Conservation (phyloP, 2,888 invertebrate genomes). For the Hypolimnas misippus region DNA sequence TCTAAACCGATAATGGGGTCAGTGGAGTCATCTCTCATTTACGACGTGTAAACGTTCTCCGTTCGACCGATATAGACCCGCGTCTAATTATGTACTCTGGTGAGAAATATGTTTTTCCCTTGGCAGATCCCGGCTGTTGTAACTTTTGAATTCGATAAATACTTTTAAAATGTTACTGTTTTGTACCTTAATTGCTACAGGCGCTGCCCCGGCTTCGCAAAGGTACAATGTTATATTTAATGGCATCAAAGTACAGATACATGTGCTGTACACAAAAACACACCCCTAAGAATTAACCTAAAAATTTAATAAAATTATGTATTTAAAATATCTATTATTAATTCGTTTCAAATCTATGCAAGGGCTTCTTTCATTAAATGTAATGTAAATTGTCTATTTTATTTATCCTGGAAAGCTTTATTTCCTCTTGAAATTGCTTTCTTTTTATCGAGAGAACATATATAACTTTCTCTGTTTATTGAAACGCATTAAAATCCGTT, state of each 20-base stretch:
- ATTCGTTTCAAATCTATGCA: not conserved
- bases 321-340: not conserved
- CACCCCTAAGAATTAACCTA: no score
- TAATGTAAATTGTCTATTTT: not conserved
- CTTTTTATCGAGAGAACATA: not conserved
- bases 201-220: no score
- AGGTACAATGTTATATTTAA: no score
- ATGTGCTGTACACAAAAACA: no score
- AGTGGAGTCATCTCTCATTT: conserved; percentile 21
- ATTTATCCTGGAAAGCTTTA: not conserved
- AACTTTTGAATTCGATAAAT: no score
- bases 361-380: not conserved
- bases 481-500: no score
- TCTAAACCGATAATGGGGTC: conserved; percentile 28
- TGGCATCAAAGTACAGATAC: no score
- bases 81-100: conserved; percentile 20
- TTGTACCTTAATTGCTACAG: no score
- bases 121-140: no score
- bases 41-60: conserved; percentile 18
- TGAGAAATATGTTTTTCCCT: not conserved
- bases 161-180: no score
- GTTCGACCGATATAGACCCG: conserved; percentile 29
- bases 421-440: not conserved
- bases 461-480: no score
- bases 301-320: no score